Base-by-base conservation (phyloP, 1,140 invertebrate genomes). In the Macrobrachium rosenbergii region DNA sequence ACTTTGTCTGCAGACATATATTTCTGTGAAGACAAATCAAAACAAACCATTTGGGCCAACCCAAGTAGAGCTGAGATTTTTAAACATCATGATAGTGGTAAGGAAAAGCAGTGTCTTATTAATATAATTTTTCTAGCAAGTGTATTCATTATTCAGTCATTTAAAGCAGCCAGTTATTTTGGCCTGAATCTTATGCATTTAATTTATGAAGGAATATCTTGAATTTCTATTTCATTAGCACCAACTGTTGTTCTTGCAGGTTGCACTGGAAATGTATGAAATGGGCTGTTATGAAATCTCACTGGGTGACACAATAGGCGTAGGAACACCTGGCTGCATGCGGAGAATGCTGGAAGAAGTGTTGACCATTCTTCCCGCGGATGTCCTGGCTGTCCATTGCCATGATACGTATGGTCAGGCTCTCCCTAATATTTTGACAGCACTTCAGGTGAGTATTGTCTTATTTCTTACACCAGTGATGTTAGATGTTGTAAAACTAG, bases 321-420 rank as follows among this genome's bases (percentile, higher is more conserved):
- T 99, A 10, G 99, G 98, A 37, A 99, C 97, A 0, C 97, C 97
- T 0, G 96, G 95, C 3, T 95, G 94, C 37, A 96, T 99, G 89
- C 93, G 94, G 43, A 91, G 91, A 28, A 94, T 99, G 93, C 91
- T 99, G 45, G 92, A 95, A 64, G 96, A 97, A 91, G 94, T 99
- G 0, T 91, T 94, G 5, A 92, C 93, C 45, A 84, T 88, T 37
- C 93, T 96, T 2, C 94, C 95, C 0, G 92, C 94, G 12, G 92
- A 96, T 62, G 92, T 95, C 90, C 93, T 99, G 72, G 98, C 98
- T 0, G 94, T 99, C 19, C 99, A 99, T 92, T 99, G 98, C 91
- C 99, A 99, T 91, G 98, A 99, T 91, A 99, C 99, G 0, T 99
- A 99, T 92, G 99, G 98, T 0, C 98, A 99, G 93, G 98, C 98